Evolutionary conservation across 2,888 invertebrate species (phyloP).

Genomic region (Asteroscopus sphinx): DNA sequence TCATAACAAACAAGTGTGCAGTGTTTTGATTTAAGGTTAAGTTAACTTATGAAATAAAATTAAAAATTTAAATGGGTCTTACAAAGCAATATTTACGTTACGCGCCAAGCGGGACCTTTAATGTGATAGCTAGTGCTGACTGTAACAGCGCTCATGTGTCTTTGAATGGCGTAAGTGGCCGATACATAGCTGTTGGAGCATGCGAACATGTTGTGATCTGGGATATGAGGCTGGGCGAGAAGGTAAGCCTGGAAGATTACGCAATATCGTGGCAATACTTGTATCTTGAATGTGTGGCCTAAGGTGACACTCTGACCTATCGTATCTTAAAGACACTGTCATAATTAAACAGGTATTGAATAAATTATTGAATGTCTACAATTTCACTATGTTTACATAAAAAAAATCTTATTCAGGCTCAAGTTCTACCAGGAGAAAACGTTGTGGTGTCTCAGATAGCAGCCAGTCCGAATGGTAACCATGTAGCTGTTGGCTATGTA

Average conservation of each 20-base stretch:
- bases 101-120: slow-evolving; percentile 95
- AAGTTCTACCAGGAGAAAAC: slow-evolving; percentile 95
- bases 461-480: slow-evolving; percentile 93
- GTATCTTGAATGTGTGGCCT: neutral
- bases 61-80: slow-evolving; percentile 91
- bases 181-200: slow-evolving; percentile 97
- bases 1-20: slow-evolving; percentile 62
- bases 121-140: slow-evolving; percentile 94
- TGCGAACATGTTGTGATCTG: slow-evolving; percentile 98
- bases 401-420: slow-evolving; percentile 87
- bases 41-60: slow-evolving; percentile 14
- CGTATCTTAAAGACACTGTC: too few species aligned
- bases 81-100: slow-evolving; percentile 98
- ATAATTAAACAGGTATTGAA: too few species aligned
- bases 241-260: slow-evolving; percentile 83
- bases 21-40: slow-evolving; percentile 44
- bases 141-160: slow-evolving; percentile 95
- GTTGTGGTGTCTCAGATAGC: slow-evolving; percentile 94
- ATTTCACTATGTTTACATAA: too few species aligned
- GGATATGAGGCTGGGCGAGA: slow-evolving; percentile 96
- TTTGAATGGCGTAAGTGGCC: slow-evolving; percentile 93
- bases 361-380: too few species aligned
- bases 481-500: slow-evolving; percentile 97
- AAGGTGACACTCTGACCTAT: too few species aligned
- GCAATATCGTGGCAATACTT: neutral